Evolutionary conservation across 2,797 vertebrate species (phyloP).

Genomic region (Carduelis carduelis): DNA sequence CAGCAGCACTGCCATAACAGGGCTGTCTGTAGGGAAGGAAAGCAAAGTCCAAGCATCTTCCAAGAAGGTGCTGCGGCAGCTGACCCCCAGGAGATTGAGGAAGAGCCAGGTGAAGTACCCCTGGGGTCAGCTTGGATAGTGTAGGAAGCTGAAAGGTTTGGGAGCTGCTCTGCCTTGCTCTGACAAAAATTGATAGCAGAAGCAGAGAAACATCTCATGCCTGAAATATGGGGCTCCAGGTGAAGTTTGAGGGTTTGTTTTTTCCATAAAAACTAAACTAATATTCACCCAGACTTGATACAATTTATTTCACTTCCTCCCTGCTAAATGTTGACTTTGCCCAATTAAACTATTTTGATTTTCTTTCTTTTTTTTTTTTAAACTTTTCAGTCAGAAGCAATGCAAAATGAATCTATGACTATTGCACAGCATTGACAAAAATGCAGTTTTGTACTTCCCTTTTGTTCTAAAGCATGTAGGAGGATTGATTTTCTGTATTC

Average conservation of each 20-base stretch:
- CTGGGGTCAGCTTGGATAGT: not conserved
- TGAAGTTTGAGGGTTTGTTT: not conserved
- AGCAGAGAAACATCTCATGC: not conserved
- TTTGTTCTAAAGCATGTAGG: not conserved
- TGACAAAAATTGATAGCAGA: not conserved
- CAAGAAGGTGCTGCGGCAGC: accelerated
- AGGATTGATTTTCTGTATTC: not conserved
- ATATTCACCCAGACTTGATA: not conserved
- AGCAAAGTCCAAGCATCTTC: not conserved
- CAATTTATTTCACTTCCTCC: not conserved
- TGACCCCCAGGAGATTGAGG: accelerated
- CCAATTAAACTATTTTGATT: not conserved
- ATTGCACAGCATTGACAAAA: not conserved
- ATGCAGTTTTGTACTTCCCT: not conserved
- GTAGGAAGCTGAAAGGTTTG: not conserved
- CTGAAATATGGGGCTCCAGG: not conserved
- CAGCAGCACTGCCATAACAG: not conserved
- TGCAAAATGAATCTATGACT: not conserved
- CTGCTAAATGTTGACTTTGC: not conserved
- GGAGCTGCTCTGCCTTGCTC: not conserved
- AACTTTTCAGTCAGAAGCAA: not conserved
- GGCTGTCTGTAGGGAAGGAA: too few relatives aligned
- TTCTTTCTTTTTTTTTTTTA: not conserved
- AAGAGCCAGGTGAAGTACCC: not conserved
- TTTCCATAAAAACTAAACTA: not conserved